Percentiles rank a stretch among this genome's conserved stretches.
These are phyloP conservation scores for Mesorhabditis spiculigera DNA, from an alignment of 2,888 invertebrate species.

Conservation along the genomic window DNA sequence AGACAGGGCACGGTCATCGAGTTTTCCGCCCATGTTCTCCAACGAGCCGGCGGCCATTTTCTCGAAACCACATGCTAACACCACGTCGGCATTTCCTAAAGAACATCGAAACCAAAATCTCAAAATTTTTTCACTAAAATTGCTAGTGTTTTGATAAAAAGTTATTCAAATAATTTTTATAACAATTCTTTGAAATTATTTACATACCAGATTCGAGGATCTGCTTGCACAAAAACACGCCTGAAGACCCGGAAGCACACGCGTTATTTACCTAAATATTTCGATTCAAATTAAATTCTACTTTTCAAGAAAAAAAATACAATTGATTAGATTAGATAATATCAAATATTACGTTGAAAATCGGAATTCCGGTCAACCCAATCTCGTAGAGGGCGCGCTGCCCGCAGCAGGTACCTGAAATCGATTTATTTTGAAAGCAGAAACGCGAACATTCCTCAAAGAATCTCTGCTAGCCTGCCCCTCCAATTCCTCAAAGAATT, in stretches of 20 bases:
- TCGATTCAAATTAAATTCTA: neutral
- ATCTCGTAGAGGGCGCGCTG: constrained; percentile 90
- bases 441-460: neutral
- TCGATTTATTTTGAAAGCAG: constrained; percentile 13
- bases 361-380: constrained; percentile 92
- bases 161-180: no score
- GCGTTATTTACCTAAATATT: constrained; percentile 78
- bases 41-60: constrained; percentile 94
- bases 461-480: no score
- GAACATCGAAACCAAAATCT: neutral
- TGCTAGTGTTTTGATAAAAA: no score
- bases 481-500: neutral
- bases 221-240: constrained; percentile 83
- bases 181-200: no score
- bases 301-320: neutral
- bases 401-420: constrained; percentile 68
- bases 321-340: no score
- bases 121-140: neutral
- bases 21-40: constrained; percentile 54
- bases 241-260: constrained; percentile 92
- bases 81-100: constrained; percentile 75
- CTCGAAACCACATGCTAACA: constrained; percentile 91
- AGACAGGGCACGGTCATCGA: constrained; percentile 79
- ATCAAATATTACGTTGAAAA: constrained; percentile 73
- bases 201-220: constrained; percentile 75